Percentiles rank a stretch among this genome's conserved stretches.
phyloP scores from a whole-genome alignment of 30 jellyfish, hydroid and myxozoan genomes.

The Phacellophora camtschatica region DNA sequence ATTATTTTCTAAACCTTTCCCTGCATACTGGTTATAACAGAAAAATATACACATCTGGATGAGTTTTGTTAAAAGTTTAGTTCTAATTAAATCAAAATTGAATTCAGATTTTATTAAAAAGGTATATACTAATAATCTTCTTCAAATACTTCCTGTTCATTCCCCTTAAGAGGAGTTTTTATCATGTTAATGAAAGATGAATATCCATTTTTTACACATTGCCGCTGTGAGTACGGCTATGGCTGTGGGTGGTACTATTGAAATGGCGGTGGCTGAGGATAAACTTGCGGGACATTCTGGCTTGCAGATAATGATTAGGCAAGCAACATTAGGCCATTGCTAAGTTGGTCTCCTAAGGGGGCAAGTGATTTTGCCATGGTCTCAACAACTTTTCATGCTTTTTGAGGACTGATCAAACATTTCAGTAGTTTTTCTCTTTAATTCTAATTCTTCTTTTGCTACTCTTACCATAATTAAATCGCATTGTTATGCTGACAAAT shows the following conservation, averaged over 20 bases:
- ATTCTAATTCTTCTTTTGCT: conserved; percentile 11
- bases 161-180: not conserved
- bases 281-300: not conserved
- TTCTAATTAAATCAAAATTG: too few species aligned
- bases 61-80: too few species aligned
- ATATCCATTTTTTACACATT: not conserved
- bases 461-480: not conserved
- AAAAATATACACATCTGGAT: too few species aligned
- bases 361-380: not conserved
- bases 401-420: not conserved
- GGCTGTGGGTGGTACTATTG: not conserved
- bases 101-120: too few species aligned
- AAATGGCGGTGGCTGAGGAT: not conserved
- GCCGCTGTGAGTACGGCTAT: not conserved
- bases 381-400: not conserved
- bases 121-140: too few species aligned
- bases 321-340: conserved; percentile 1
- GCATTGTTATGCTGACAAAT: conserved; percentile 28
- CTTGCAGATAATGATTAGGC: conserved; percentile 1
- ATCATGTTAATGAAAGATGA: not conserved
- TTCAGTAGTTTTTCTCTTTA: not conserved
- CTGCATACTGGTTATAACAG: too few species aligned
- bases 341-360: conserved; percentile 1
- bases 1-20: too few species aligned
- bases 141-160: too few species aligned